Conservation (phyloP, 1,140 invertebrate genomes). For the Brachionus plicatilis region DNA sequence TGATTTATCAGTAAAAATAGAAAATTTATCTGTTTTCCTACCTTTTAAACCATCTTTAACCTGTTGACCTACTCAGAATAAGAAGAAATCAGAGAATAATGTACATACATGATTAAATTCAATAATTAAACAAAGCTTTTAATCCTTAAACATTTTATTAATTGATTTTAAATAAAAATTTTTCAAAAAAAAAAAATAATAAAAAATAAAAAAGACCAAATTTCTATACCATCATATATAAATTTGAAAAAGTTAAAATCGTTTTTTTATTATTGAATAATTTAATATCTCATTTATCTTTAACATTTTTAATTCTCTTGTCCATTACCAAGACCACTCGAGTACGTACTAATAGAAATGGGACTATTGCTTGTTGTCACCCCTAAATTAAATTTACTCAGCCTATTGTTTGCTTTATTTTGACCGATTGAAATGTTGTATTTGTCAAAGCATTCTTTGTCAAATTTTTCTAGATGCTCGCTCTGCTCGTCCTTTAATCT, state of each 20-base stretch:
- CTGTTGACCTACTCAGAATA: too few relatives aligned
- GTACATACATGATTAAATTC: too few relatives aligned
- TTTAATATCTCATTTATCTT: neutral
- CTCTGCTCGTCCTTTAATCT: neutral
- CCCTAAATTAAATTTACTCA: neutral
- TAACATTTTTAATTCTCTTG: neutral
- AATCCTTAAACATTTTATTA: neutral
- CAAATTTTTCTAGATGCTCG: neutral
- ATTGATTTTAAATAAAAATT: neutral
- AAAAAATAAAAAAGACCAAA: neutral
- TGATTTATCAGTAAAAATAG: too few relatives aligned
- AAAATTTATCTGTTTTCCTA: too few relatives aligned
- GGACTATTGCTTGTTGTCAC: neutral
- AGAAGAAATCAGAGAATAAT: too few relatives aligned
- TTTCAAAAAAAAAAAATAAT: neutral
- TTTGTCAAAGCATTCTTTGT: constrained; percentile 40
- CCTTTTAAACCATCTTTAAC: too few relatives aligned
- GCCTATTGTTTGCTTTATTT: neutral
- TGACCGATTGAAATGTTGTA: constrained; percentile 19
- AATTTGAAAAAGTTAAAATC: neutral
- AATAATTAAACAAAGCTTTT: too few relatives aligned
- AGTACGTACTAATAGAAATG: neutral
- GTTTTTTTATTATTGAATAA: neutral
- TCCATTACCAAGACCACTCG: neutral
- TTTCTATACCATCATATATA: neutral